Conservation (phyloP, 1,140 invertebrate genomes). For the Trachymyrmex septentrionalis region DNA sequence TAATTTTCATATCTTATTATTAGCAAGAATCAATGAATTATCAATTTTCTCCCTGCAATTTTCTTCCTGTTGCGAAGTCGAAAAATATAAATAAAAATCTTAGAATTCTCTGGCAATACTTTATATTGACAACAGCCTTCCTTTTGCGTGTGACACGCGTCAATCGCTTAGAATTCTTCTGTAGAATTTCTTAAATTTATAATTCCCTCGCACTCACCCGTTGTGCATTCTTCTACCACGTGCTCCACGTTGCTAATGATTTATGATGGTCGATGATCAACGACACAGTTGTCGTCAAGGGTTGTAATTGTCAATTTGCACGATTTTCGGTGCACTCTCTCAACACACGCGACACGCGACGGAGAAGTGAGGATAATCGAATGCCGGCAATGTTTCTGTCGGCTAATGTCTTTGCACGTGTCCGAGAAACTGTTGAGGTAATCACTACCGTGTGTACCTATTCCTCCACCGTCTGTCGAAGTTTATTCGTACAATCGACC, state of each 20-base stretch:
- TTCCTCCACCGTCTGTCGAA: neutral
- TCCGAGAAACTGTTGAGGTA: neutral
- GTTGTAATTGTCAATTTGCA: constrained; percentile 26
- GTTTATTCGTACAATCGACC: neutral
- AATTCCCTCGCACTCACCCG: constrained; percentile 55
- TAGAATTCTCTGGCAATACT: neutral
- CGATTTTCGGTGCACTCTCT: constrained; percentile 30
- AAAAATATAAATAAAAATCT: constrained; percentile 9
- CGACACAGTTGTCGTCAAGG: neutral
- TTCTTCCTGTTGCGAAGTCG: neutral
- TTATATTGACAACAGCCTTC: neutral
- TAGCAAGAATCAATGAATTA: neutral
- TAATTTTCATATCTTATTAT: neutral
- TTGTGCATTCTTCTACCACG: constrained; percentile 58
- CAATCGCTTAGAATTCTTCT: neutral
- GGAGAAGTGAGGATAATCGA: neutral
- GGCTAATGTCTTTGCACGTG: neutral
- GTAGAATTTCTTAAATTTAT: neutral
- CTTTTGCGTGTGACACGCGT: neutral
- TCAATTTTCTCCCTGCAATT: neutral
- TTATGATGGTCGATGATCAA: neutral
- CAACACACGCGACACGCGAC: constrained; percentile 40
- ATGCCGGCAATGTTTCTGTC: too few species aligned
- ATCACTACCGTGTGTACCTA: constrained; percentile 5
- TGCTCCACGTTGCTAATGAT: constrained; percentile 62